Conservation (phyloP, 2,888 invertebrate genomes). For the Osedax fenrisi region DNA sequence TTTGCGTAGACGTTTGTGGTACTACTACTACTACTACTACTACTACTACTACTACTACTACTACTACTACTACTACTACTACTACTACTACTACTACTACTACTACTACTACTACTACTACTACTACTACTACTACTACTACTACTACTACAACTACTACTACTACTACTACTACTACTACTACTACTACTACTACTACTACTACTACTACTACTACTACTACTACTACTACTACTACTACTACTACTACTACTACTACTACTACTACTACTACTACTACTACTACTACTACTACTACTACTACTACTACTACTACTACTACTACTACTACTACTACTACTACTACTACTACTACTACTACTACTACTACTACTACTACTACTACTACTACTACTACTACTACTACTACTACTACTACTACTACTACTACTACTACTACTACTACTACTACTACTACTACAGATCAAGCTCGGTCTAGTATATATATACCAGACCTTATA, state of each 20-base stretch:
- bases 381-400: neutral
- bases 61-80: no score
- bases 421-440: neutral
- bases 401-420: neutral
- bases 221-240: neutral
- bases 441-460: neutral
- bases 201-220: neutral
- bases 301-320: neutral
- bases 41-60: no score
- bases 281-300: neutral
- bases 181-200: neutral
- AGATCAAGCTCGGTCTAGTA: no score
- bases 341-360: neutral
- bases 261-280: neutral
- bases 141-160: neutral
- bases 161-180: neutral
- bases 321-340: neutral
- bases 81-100: no score
- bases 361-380: neutral
- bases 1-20: no score
- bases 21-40: no score
- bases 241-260: neutral
- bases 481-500: no score
- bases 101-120: neutral
- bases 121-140: neutral